Evolutionary conservation across 2,888 invertebrate species (phyloP).

Genomic region (Nezara viridula): DNA sequence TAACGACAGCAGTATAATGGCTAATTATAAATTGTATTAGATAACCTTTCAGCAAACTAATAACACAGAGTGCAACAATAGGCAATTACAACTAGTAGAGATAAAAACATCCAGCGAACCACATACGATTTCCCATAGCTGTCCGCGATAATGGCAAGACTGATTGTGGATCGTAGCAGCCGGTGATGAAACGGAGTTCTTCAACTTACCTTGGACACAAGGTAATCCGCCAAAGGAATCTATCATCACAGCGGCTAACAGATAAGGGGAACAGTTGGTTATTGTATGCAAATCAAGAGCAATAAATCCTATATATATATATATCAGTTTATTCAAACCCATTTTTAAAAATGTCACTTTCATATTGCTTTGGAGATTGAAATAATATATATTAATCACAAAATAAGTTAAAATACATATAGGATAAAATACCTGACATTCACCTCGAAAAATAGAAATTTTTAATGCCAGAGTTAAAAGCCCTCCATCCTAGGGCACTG

Average conservation of each 20-base stretch:
- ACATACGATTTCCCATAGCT: constrained; percentile 29
- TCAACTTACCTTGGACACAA: background rate
- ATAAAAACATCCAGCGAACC: background rate
- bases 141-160: background rate
- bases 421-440: too few relatives aligned
- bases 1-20: background rate
- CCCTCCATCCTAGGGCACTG: too few relatives aligned
- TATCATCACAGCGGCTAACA: background rate
- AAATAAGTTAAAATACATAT: too few relatives aligned
- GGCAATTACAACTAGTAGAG: background rate
- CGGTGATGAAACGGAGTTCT: background rate
- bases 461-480: too few relatives aligned
- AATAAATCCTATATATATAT: background rate
- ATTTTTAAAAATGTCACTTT: background rate
- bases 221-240: background rate
- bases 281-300: background rate
- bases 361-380: too few relatives aligned
- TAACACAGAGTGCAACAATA: background rate
- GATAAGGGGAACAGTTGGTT: background rate
- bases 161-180: background rate
- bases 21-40: background rate
- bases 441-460: too few relatives aligned
- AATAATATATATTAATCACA: too few relatives aligned
- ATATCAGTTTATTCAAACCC: background rate
- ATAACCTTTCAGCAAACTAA: constrained; percentile 6